Evolutionary conservation across 2,113 vertebrate genomes (phyloP), one percentile per base, ranked within the genome.

Genomic region (Gavia stellata): DNA sequence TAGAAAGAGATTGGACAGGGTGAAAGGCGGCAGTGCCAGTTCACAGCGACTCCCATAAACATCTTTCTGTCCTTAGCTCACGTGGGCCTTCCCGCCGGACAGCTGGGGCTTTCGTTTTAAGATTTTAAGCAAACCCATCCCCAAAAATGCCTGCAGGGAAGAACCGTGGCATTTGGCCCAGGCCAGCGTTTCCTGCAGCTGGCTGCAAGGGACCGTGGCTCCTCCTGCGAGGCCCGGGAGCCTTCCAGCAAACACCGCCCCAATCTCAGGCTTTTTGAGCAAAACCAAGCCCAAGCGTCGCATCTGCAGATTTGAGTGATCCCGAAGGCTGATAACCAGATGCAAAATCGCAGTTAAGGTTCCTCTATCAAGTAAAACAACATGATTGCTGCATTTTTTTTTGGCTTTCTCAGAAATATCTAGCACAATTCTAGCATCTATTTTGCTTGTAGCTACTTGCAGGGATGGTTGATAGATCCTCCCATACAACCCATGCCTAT

Each of bases 121-220:
- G 14, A 11, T 74, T 53, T 75, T 21, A 23, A 84, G 72, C 17
- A 40, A 75, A 70, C 18, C 6, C 1, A 5, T 11, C 59, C 40
- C 81, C 4, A 28, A 12, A 62, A 73, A 16, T 0, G 1, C 5
- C 45, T 34, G 2, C 7, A 0, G 16, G 52, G 52, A 42, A 18
- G 34, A 74, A 40, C 3, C 0, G 1, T 1, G 28, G 38, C 0
- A 1, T 67, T 65, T 25, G 58, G 16, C 5, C 11, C 0, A 0
- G 25, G 24, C 18, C 14, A 7, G 68, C 0, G 3, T 12, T 21
- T 45, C 58, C 65, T 23, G 0, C 42, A 20, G 21, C 26, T 23
- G 9, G 38, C 45, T 56, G 25, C 66, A 13, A 80, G 56, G 33
- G n/a, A 45, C 17, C 20, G 33, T 2, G 0, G 28, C 18, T 75